A percentile compares a stretch with the other conserved stretches of the same genome.
These are phyloP conservation scores for Amblyteles armatorius DNA, from an alignment of 2,888 invertebrate genomes.

Conservation along the genomic window DNA sequence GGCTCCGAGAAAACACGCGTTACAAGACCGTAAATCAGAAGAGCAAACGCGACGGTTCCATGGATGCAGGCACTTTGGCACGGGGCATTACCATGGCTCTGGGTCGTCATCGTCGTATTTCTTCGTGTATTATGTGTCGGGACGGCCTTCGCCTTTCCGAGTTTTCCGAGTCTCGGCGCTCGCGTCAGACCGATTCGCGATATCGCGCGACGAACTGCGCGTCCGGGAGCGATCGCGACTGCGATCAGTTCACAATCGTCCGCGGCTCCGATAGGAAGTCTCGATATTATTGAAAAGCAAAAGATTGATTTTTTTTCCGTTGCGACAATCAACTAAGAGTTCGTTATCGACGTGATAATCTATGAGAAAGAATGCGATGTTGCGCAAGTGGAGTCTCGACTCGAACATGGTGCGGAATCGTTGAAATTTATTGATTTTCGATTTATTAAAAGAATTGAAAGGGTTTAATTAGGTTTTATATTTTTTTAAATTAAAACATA, in stretches of 20 bases:
- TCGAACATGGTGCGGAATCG: constrained; percentile 75
- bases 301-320: constrained; percentile 2
- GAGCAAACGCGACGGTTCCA: background rate
- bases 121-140: constrained; percentile 1
- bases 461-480: too few relatives aligned
- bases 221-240: constrained; percentile 1
- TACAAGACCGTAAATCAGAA: constrained; percentile 45
- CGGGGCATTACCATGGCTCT: constrained; percentile 34
- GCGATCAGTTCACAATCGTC: constrained; percentile 53
- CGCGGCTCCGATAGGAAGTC: constrained; percentile 90
- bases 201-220: constrained; percentile 42
- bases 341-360: constrained; percentile 48
- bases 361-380: constrained; percentile 64
- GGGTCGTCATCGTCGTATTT: constrained; percentile 27
- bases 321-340: constrained; percentile 14
- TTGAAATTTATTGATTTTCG: background rate
- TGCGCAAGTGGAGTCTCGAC: constrained; percentile 79
- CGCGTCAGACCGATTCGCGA: constrained; percentile 32
- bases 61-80: constrained; percentile 51
- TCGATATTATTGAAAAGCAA: background rate
- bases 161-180: constrained; percentile 22
- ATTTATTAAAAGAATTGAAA: too few relatives aligned
- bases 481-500: too few relatives aligned
- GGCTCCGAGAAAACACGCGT: background rate
- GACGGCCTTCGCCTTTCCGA: constrained; percentile 33